Evolutionary conservation across 2,797 vertebrate genomes (phyloP).

Genomic region (Sardinella longiceps): DNA sequence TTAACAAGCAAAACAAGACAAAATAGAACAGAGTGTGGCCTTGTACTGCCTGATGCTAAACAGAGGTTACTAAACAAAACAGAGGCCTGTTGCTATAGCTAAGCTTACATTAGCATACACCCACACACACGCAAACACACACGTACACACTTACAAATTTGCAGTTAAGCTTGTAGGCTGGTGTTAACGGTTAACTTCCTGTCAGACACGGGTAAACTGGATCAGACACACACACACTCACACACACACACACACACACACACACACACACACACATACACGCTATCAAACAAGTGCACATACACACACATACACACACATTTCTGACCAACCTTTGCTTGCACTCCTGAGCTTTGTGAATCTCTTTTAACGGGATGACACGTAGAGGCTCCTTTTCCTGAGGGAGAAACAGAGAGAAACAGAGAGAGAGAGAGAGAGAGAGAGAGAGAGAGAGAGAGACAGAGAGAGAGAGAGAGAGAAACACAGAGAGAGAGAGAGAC

Average conservation of each 20-base stretch:
- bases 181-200: conserved; percentile 15
- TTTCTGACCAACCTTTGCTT: conserved; percentile 85
- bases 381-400: conserved; percentile 91
- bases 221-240: not conserved
- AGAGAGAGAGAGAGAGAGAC: conserved; percentile 22
- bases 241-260: not conserved
- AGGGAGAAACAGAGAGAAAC: not conserved
- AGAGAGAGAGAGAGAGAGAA: not conserved
- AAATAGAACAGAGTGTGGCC: conserved; percentile 40
- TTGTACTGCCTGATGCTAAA: not conserved
- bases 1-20: not conserved
- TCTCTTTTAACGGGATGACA: conserved; percentile 88
- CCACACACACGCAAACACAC: not conserved
- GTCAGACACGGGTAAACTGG: not conserved
- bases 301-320: conserved; percentile 6
- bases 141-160: not conserved
- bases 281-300: not conserved
- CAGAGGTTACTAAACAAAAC: not conserved
- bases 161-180: not conserved
- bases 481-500: not conserved
- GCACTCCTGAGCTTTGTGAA: conserved; percentile 94
- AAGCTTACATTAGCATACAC: not conserved
- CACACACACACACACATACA: not conserved
- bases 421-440: too few species aligned
- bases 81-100: not conserved